A percentile compares a stretch with the other conserved stretches of the same genome.
Evolutionary conservation across 2,113 vertebrate species (phyloP).

Genomic region (Tychaedon coryphoeus): DNA sequence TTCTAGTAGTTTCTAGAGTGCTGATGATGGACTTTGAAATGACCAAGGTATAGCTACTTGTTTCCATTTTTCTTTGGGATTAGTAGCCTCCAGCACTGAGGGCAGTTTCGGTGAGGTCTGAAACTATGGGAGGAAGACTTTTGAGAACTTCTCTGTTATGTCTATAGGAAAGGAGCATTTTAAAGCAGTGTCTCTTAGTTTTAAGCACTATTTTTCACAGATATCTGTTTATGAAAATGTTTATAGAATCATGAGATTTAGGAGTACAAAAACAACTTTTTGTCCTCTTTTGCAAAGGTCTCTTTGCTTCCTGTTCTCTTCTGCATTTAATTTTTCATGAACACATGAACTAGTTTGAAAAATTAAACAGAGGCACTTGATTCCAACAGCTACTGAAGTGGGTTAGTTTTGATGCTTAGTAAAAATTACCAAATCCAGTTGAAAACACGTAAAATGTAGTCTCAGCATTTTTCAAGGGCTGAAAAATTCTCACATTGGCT

Average conservation of each 20-base stretch:
- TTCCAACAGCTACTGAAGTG: background rate
- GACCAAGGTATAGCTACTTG: background rate
- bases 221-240: background rate
- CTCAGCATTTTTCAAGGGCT: background rate
- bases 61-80: background rate
- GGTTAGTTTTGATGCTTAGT: background rate
- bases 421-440: background rate
- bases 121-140: background rate
- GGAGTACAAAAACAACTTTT: background rate
- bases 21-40: background rate
- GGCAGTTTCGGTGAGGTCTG: background rate
- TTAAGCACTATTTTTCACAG: background rate
- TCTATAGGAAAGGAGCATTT: background rate
- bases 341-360: background rate
- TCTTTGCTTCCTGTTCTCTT: background rate
- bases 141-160: background rate
- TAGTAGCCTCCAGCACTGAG: background rate
- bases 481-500: background rate
- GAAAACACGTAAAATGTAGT: background rate
- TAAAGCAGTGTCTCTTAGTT: background rate
- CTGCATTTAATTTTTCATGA: slow-evolving; percentile 35
- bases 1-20: background rate
- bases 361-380: background rate
- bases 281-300: background rate
- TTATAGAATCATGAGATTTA: background rate